Percentiles rank a stretch among this genome's conserved stretches.
phyloP scores from a whole-genome alignment of 2,797 vertebrate species.

The Scolopax rusticola region DNA sequence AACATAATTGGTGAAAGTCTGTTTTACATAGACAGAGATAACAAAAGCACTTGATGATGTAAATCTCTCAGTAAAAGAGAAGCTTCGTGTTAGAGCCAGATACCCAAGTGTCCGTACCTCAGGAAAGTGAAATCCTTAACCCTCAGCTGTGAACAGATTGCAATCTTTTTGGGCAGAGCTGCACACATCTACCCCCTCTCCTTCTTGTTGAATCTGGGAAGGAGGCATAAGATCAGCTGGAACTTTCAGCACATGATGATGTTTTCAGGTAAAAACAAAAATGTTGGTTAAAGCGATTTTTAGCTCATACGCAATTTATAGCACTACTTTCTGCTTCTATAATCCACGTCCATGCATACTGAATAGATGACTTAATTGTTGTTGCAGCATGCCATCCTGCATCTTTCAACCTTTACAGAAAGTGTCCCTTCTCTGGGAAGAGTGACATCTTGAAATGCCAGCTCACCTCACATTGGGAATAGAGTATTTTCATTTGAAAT shows the following conservation, averaged over 20 bases:
- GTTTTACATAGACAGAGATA: background rate
- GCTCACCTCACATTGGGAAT: background rate
- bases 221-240: constrained; percentile 94
- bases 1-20: background rate
- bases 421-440: background rate
- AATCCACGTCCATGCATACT: background rate
- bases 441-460: background rate
- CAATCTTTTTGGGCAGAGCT: constrained; percentile 94
- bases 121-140: constrained; percentile 76
- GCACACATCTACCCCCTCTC: constrained; percentile 96
- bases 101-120: background rate
- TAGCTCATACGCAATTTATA: background rate
- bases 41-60: background rate
- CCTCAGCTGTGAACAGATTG: constrained; percentile 78
- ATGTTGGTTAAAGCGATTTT: background rate
- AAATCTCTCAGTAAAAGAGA: background rate
- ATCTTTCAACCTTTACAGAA: background rate
- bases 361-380: background rate
- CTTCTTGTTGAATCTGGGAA: constrained; percentile 94
- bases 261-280: constrained; percentile 90
- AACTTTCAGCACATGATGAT: constrained; percentile 99
- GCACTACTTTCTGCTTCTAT: background rate
- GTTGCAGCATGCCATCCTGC: background rate
- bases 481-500: background rate
- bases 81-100: background rate